Conservation (phyloP, 2,113 vertebrate species). For the Chamaea fasciata region DNA sequence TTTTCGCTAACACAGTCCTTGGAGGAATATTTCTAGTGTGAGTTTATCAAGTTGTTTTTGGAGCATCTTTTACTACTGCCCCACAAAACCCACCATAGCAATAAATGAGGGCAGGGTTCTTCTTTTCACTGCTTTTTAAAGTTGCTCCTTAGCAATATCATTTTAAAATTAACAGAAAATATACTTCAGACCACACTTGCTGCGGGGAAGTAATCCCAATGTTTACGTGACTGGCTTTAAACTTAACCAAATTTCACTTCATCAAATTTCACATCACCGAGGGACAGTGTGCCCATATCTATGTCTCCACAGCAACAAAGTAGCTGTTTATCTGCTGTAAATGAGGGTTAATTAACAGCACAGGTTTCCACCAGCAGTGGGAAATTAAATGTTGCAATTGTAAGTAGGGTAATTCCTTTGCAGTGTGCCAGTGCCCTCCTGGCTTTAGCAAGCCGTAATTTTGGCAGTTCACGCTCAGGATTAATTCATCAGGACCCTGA, state of each 20-base stretch:
- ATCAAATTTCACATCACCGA: neutral
- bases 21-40: neutral
- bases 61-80: neutral
- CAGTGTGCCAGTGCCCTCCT: neutral
- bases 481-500: neutral
- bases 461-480: neutral
- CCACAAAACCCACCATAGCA: accelerated
- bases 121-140: neutral
- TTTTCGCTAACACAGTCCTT: neutral
- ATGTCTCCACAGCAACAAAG: neutral
- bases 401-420: neutral
- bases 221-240: neutral
- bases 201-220: neutral
- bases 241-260: neutral
- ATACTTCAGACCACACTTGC: neutral
- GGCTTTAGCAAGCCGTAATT: accelerated
- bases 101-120: neutral
- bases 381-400: neutral
- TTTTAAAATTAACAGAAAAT: neutral
- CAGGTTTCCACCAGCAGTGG: neutral
- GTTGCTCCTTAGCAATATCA: neutral
- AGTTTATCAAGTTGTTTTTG: neutral
- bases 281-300: accelerated
- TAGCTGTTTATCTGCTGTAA: neutral
- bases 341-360: neutral